Evolutionary conservation across 2,797 vertebrate genomes (phyloP).

Genomic region (Gymnoscopelus microlampas): DNA sequence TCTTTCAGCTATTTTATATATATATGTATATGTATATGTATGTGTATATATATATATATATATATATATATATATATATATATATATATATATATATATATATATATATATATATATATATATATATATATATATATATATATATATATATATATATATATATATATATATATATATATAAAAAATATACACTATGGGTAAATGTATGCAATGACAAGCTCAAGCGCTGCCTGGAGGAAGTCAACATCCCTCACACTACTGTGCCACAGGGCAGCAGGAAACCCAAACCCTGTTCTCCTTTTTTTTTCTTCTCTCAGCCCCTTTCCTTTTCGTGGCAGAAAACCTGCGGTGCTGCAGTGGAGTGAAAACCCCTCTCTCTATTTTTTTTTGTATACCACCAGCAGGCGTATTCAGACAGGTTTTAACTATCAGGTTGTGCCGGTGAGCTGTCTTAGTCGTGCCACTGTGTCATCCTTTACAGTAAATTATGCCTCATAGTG

Average conservation of each 20-base stretch:
- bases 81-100: too few relatives aligned
- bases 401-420: conserved; percentile 64
- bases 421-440: conserved; percentile 55
- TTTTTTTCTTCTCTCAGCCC: conserved; percentile 15
- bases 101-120: too few relatives aligned
- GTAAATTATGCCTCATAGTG: conserved; percentile 27
- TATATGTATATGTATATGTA: too few relatives aligned
- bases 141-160: too few relatives aligned
- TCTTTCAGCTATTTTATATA: too few relatives aligned
- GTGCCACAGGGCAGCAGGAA: conserved; percentile 69
- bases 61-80: too few relatives aligned
- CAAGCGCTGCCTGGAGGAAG: conserved; percentile 47
- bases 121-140: too few relatives aligned
- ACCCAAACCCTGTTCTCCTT: conserved; percentile 64
- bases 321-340: conserved; percentile 12
- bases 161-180: too few relatives aligned
- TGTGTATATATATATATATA: too few relatives aligned
- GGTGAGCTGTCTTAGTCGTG: conserved; percentile 29
- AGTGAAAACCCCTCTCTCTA: background rate
- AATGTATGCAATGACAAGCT: background rate
- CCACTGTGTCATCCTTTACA: conserved; percentile 21
- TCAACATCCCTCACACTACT: conserved; percentile 35
- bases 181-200: too few relatives aligned
- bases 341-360: conserved; percentile 5
- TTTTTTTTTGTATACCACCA: background rate